Base-by-base conservation (phyloP, 2,888 invertebrate genomes). In the Lamellibrachia columna region DNA sequence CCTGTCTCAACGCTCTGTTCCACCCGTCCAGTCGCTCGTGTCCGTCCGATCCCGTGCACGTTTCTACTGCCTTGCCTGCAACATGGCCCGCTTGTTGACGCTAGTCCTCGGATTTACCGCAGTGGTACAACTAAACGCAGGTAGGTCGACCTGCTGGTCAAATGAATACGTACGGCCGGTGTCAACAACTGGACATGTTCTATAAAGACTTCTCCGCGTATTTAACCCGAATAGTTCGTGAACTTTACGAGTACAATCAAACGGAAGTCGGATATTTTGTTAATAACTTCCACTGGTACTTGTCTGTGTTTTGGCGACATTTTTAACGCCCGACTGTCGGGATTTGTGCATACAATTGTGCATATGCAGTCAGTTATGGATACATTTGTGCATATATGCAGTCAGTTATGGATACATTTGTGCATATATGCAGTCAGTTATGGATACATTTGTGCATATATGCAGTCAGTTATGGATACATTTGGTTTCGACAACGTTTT, bases 71-170 rank as follows among this genome's bases (percentile, higher is more conserved):
- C 75, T 40, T 40, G 40, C 22, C 75, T 75, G 15, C 22, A 75
- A n/a, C 22, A 75, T 75, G 75, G 75, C 75, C 22, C 75, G 75
- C 3, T 22, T 75, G 22, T n/a, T 75, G n/a, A 7, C 22, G 15
- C 75, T 75, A 75, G 75, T 75, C 75, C 75, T 75, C 75, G 75
- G 75, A 75, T 75, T 75, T 75, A 15, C 75, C 22, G 75, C 75
- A 22, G 75, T 75, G 22, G 4, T 75, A 22, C 75, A 22, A 15
- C 75, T 75, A 75, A 11, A 75, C 75, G n/a, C 75, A 75, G 75
- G 75, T 75, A 75, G 75, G 75, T 75, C 75, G 75, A 75, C 22
- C 22, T n/a, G 75, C n/a, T 11, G 3, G 75, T 22, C 75, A 75
- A n/a, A 28, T 28, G 28, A 28, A 6, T 75, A 22, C 15, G n/a